Evolutionary conservation across 2,797 vertebrate genomes (phyloP).

Genomic region (Merluccius polli): DNA sequence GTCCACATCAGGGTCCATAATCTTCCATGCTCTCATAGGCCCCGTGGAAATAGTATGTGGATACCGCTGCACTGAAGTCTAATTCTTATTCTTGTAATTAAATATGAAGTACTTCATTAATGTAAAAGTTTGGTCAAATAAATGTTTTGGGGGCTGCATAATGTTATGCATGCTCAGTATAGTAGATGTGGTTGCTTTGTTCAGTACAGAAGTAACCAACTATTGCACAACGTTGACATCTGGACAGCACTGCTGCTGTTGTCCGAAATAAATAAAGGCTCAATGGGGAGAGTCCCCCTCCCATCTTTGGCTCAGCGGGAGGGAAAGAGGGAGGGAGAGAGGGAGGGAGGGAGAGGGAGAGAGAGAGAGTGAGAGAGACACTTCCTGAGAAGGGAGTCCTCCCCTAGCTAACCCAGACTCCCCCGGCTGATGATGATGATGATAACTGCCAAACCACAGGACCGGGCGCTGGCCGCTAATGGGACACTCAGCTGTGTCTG

Average conservation of each 20-base stretch:
- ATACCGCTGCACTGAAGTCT: neutral
- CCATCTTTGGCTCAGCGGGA: neutral
- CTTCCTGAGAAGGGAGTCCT: conserved; percentile 49
- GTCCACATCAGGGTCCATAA: conserved; percentile 23
- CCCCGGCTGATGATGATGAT: conserved; percentile 21
- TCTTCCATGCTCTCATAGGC: neutral
- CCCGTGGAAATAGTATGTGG: neutral
- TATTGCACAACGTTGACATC: neutral
- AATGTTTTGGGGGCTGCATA: too few species aligned
- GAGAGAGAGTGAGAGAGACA: conserved; percentile 33
- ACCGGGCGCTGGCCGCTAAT: conserved; percentile 18
- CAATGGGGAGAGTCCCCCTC: neutral
- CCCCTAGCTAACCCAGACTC: conserved; percentile 14
- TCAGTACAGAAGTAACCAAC: neutral
- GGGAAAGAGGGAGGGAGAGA: conserved; percentile 11
- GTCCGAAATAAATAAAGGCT: neutral
- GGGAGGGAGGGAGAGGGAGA: conserved; percentile 15
- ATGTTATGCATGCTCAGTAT: too few species aligned
- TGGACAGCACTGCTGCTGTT: neutral
- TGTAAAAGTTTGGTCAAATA: too few species aligned
- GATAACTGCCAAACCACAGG: conserved; percentile 41
- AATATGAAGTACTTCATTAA: neutral
- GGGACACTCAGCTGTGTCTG: conserved; percentile 30
- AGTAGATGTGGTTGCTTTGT: neutral
- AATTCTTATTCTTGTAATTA: neutral